Percentiles rank a stretch among this genome's conserved stretches.
These are phyloP conservation scores for Anguilla pacifica DNA, from an alignment of 2,797 vertebrate genomes.

Conservation along the genomic window DNA sequence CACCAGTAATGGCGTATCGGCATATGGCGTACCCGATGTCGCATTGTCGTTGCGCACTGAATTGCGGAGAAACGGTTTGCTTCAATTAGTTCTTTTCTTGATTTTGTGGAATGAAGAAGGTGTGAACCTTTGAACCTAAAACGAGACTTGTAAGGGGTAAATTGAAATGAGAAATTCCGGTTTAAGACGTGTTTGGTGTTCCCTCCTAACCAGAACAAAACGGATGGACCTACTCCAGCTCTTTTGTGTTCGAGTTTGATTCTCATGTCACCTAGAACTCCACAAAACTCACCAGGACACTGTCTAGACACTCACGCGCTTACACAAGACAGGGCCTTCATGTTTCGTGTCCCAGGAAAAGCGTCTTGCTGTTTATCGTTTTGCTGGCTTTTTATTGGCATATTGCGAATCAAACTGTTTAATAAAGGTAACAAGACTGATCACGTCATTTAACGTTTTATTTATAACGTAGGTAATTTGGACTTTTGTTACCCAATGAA, in stretches of 20 bases:
- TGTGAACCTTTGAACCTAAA: not conserved
- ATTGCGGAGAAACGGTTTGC: not conserved
- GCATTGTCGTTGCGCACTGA: not conserved
- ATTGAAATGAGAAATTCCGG: slow-evolving; percentile 15
- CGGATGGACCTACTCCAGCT: not conserved
- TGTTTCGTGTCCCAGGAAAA: not conserved
- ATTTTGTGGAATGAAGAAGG: not conserved
- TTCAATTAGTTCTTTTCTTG: not conserved
- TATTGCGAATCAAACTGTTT: not conserved
- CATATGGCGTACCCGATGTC: not conserved
- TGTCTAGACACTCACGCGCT: not conserved
- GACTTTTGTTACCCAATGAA: not conserved
- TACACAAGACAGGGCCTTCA: not conserved
- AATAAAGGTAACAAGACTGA: not conserved
- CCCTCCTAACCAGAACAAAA: not conserved
- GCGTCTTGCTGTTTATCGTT: not conserved
- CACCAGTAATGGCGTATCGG: not conserved
- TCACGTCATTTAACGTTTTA: not conserved
- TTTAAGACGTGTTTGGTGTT: not conserved
- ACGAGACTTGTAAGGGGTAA: slow-evolving; percentile 20
- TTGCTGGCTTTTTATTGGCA: not conserved
- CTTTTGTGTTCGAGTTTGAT: slow-evolving; percentile 11
- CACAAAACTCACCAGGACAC: slow-evolving; percentile 5
- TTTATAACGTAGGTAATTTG: not conserved
- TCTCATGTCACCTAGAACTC: slow-evolving; percentile 6